These are phyloP conservation scores for Phaethornis superciliosus DNA, from an alignment of 2,113 vertebrate species.

Conservation along the genomic window DNA sequence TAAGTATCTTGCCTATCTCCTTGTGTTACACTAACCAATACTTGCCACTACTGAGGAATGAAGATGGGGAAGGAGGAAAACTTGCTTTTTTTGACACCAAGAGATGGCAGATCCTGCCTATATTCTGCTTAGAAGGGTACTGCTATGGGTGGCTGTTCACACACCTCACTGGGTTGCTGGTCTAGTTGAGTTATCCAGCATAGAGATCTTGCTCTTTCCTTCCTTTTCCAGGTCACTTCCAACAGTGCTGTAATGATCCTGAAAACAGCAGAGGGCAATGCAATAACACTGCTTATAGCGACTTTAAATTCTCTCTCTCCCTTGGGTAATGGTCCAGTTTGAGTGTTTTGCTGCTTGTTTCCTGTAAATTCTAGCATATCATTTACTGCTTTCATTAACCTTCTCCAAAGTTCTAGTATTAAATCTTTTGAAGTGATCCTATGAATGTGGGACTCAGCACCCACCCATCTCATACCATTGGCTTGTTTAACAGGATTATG, in stretches of 20 bases:
- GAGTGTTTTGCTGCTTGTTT: slow-evolving; percentile 7
- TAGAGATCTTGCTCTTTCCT: not conserved
- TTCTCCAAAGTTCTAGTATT: slow-evolving; percentile 3
- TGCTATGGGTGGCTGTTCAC: not conserved
- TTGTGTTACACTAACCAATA: not conserved
- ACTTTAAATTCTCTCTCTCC: slow-evolving; percentile 5
- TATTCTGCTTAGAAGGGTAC: not conserved
- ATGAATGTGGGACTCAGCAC: not conserved
- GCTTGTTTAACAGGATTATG: not conserved
- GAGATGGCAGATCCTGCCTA: not conserved
- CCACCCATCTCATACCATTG: not conserved
- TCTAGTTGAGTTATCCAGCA: not conserved
- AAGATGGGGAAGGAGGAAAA: not conserved
- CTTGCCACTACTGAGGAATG: not conserved
- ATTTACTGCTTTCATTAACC: slow-evolving; percentile 47
- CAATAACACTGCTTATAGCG: not conserved
- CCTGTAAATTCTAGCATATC: slow-evolving; percentile 3
- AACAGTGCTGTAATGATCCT: not conserved
- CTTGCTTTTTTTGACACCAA: not conserved
- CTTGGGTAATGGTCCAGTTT: not conserved
- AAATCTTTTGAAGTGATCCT: slow-evolving; percentile 10
- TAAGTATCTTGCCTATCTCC: not conserved
- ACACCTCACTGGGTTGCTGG: not conserved
- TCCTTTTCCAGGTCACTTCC: not conserved
- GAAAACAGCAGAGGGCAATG: not conserved